These are phyloP conservation scores for human (Homo sapiens) DNA, from an alignment of 2,113 vertebrate species.

Conservation along the genomic window DNA sequence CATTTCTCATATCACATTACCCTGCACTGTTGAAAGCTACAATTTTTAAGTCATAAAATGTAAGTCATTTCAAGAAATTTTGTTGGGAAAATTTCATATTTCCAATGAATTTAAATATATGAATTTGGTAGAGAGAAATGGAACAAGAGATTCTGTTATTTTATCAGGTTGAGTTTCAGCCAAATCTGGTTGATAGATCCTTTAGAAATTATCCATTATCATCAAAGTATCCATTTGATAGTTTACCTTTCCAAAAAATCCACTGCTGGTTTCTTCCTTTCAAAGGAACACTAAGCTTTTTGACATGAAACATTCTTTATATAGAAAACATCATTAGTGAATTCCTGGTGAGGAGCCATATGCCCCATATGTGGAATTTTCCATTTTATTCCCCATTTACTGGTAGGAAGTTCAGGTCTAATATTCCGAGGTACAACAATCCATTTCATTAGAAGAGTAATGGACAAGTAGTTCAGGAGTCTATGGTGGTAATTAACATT, in stretches of 20 bases:
- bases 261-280: slow-evolving; percentile 76
- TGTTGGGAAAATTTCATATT: background rate
- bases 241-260: slow-evolving; percentile 81
- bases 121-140: slow-evolving; percentile 5
- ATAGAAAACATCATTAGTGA: slow-evolving; percentile 81
- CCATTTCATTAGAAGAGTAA: slow-evolving; percentile 59
- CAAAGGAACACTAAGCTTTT: slow-evolving; percentile 77
- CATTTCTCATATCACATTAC: background rate
- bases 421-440: slow-evolving; percentile 71
- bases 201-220: slow-evolving; percentile 72
- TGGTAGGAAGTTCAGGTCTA: slow-evolving; percentile 78
- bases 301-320: slow-evolving; percentile 81
- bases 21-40: background rate
- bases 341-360: slow-evolving; percentile 80
- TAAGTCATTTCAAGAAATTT: slow-evolving; percentile 19
- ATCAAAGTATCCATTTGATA: slow-evolving; percentile 80
- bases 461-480: slow-evolving; percentile 37
- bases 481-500: background rate
- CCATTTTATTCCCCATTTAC: slow-evolving; percentile 79
- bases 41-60: slow-evolving; percentile 52
- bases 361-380: slow-evolving; percentile 79
- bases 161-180: slow-evolving; percentile 62
- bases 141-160: slow-evolving; percentile 30
- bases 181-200: slow-evolving; percentile 65
- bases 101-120: slow-evolving; percentile 13